phyloP scores from a whole-genome alignment of 1,140 invertebrate species.

The Drosophila repletoides region DNA sequence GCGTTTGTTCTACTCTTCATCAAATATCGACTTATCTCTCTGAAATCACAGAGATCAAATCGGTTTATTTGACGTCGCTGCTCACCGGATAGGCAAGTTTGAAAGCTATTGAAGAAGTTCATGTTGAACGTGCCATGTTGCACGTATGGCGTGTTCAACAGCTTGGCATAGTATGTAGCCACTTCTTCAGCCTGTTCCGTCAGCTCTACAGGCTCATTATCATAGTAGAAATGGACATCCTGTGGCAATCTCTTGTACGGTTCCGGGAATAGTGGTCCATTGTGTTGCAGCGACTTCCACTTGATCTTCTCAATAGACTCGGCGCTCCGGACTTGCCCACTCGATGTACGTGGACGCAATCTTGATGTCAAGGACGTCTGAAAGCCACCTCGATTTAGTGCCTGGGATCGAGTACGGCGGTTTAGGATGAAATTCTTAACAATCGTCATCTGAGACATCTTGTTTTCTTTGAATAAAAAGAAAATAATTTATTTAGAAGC shows the following conservation, averaged over 20 bases:
- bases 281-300: slow-evolving; percentile 13
- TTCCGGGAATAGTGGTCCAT: slow-evolving; percentile 12
- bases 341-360: too few relatives aligned
- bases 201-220: not conserved
- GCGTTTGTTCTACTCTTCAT: not conserved
- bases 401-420: too few relatives aligned
- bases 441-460: too few relatives aligned
- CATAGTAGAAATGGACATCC: slow-evolving; percentile 11
- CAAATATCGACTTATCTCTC: not conserved
- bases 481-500: too few relatives aligned
- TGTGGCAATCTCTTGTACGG: not conserved
- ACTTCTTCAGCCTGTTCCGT: slow-evolving; percentile 25
- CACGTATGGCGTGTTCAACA: not conserved
- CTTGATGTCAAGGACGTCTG: too few relatives aligned
- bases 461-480: too few relatives aligned
- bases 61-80: not conserved
- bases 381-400: too few relatives aligned
- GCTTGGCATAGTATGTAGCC: slow-evolving; percentile 18
- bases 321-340: not conserved
- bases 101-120: slow-evolving; percentile 18
- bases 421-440: too few relatives aligned
- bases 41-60: slow-evolving; percentile 10
- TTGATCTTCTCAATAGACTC: not conserved
- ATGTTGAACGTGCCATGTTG: not conserved
- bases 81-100: not conserved